Conservation (phyloP, 2,888 invertebrate genomes). For the Pycnomerus fuliginosus region DNA sequence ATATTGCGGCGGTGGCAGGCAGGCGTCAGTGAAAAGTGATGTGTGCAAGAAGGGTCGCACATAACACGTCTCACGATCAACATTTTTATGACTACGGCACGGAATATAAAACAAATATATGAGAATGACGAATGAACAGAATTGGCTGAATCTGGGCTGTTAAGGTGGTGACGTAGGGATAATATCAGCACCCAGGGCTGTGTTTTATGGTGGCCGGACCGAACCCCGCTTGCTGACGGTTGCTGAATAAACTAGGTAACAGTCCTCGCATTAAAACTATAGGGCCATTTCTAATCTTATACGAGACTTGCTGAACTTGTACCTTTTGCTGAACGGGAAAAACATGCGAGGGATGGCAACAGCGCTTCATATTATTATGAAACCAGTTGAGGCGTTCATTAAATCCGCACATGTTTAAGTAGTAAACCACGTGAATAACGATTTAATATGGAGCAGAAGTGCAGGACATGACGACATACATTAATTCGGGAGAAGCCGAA, state of each 20-base stretch:
- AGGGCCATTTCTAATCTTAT: conserved; percentile 10
- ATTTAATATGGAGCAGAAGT: conserved; percentile 39
- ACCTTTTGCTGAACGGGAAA: conserved; percentile 16
- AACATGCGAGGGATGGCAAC: too few relatives aligned
- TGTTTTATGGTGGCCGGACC: conserved; percentile 43
- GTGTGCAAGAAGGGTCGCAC: conserved; percentile 29
- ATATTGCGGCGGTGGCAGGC: conserved; percentile 5
- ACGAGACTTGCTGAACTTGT: conserved; percentile 21
- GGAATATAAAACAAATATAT: conserved; percentile 44
- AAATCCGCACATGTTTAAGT: conserved; percentile 35
- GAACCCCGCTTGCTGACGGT: conserved; percentile 41
- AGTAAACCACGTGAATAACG: conserved; percentile 35
- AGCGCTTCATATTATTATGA: conserved; percentile 10
- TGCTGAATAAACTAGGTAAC: conserved; percentile 46
- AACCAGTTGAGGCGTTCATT: conserved; percentile 15
- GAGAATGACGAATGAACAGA: conserved; percentile 44
- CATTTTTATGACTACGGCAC: conserved; percentile 38
- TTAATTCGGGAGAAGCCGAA: conserved; percentile 42
- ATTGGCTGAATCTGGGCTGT: conserved; percentile 40
- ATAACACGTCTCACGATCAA: conserved; percentile 37
- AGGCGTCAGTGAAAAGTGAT: conserved; percentile 13
- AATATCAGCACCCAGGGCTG: conserved; percentile 39
- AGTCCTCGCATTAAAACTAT: conserved; percentile 43
- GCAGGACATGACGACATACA: conserved; percentile 37
- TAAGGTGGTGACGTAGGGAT: conserved; percentile 40